These are phyloP conservation scores for Rhabdornis inornatus DNA, from an alignment of 2,113 vertebrate genomes.

Conservation along the genomic window DNA sequence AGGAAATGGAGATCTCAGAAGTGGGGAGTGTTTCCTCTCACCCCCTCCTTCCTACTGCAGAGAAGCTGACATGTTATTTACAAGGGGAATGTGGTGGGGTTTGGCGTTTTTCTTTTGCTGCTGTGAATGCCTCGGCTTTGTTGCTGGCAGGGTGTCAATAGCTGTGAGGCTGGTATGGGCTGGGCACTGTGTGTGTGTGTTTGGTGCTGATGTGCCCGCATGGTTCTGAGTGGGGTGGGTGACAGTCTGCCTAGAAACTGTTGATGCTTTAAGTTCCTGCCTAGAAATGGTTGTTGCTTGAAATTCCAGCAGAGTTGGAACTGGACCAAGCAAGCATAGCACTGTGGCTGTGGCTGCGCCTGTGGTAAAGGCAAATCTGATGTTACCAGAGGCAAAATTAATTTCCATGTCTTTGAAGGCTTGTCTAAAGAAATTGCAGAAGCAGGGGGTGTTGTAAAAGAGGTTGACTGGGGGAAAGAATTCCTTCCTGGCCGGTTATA, in stretches of 20 bases:
- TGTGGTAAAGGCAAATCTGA: background rate
- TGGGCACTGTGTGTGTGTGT: background rate
- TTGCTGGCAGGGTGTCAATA: fast-evolving
- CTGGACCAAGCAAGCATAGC: background rate
- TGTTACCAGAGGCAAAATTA: background rate
- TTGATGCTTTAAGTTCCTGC: background rate
- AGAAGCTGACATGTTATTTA: background rate
- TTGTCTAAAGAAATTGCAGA: background rate
- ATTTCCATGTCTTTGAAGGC: background rate
- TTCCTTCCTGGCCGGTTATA: background rate
- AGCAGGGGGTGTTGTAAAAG: background rate
- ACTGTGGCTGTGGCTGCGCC: background rate
- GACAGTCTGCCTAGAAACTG: background rate
- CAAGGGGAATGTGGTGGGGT: background rate
- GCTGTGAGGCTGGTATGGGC: background rate
- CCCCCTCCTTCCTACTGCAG: fast-evolving
- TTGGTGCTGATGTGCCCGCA: fast-evolving
- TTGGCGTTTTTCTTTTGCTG: background rate
- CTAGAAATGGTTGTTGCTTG: background rate
- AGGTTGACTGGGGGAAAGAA: background rate
- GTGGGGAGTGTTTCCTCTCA: background rate
- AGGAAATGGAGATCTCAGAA: background rate
- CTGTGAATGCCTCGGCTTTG: background rate
- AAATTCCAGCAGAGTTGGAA: background rate
- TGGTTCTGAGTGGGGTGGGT: background rate